phyloP scores from a whole-genome alignment of 2,797 vertebrate genomes.

The Gallinago stenura region DNA sequence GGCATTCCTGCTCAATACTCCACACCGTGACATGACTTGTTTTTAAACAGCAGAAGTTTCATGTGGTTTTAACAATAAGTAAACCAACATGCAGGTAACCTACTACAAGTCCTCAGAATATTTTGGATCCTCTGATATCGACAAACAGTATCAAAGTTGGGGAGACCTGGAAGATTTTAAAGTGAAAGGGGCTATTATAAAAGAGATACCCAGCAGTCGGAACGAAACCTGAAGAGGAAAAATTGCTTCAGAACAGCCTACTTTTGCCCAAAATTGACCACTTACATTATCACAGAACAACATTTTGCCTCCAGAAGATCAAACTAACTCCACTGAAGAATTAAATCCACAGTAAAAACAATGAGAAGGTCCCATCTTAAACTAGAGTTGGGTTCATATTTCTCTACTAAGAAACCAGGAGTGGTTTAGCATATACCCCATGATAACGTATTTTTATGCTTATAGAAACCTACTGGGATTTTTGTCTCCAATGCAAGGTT shows the following conservation, averaged over 20 bases:
- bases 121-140: not conserved
- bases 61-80: fast-evolving
- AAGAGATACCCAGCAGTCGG: not conserved
- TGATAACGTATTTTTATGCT: not conserved
- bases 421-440: not conserved
- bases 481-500: not conserved
- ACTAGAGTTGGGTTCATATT: not conserved
- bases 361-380: not conserved
- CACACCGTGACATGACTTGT: fast-evolving
- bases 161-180: not conserved
- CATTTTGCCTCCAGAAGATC: not conserved
- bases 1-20: not conserved
- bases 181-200: not conserved
- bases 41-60: not conserved
- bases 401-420: not conserved
- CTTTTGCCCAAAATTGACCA: not conserved
- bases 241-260: not conserved
- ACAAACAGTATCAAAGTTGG: not conserved
- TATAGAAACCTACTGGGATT: not conserved
- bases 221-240: not conserved
- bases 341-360: not conserved
- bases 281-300: not conserved
- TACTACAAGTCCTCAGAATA: not conserved
- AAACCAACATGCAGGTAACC: not conserved
- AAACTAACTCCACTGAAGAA: not conserved